These are phyloP conservation scores for Scaptomyza graminum DNA, from an alignment of 1,140 invertebrate genomes.

Conservation along the genomic window DNA sequence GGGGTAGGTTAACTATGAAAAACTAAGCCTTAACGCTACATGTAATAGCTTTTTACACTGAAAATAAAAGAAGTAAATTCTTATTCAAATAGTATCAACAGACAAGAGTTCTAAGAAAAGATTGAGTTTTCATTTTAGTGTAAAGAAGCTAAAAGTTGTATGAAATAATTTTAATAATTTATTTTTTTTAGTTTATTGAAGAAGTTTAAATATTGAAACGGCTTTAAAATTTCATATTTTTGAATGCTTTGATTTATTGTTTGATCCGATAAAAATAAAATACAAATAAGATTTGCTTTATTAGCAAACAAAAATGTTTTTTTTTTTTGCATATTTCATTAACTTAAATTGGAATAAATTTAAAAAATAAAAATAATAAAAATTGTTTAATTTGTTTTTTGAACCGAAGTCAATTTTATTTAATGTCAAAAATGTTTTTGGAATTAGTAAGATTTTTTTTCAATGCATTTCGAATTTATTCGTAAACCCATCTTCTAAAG, in stretches of 20 bases:
- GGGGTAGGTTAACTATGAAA: constrained; percentile 67
- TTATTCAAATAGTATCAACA: not conserved
- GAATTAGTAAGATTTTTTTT: not conserved
- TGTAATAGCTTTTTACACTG: constrained; percentile 78
- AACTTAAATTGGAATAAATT: not conserved
- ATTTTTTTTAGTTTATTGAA: no score
- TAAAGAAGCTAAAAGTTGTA: no score
- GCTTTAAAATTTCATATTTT: no score
- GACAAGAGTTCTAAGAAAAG: no score
- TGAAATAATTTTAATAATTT: no score
- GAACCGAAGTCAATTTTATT: constrained; percentile 16
- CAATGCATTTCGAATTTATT: not conserved
- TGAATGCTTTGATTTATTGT: no score
- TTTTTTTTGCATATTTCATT: no score
- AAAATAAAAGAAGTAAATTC: constrained; percentile 33
- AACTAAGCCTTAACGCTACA: constrained; percentile 77
- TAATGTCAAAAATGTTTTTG: constrained; percentile 1
- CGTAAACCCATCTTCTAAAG: no score
- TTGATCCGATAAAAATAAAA: no score
- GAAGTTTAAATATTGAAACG: no score
- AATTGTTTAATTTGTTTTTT: constrained; percentile 4
- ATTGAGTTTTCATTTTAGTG: constrained; percentile 4
- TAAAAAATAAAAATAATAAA: not conserved
- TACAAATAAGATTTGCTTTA: not conserved
- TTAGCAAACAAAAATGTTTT: not conserved